Percentiles rank a stretch among this genome's conserved stretches.
Conservation (phyloP, 1,140 invertebrate genomes). For the Coptotermes formosanus region DNA sequence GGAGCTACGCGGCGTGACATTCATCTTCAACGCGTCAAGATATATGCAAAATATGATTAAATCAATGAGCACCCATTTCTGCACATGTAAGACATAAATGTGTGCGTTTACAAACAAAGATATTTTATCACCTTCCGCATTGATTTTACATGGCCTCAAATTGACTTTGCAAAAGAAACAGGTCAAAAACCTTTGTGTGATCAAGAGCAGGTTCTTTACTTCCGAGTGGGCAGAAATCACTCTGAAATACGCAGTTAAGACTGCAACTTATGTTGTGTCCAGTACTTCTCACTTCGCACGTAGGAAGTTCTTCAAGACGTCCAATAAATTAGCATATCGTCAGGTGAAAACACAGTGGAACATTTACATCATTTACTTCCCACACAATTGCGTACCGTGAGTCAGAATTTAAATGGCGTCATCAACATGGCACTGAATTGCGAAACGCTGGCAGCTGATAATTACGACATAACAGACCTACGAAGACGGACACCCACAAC, state of each 20-base stretch:
- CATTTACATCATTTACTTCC: background rate
- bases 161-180: background rate
- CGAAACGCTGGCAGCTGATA: background rate
- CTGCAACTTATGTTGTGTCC: background rate
- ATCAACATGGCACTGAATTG: background rate
- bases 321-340: background rate
- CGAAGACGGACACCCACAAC: background rate
- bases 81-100: no score
- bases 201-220: background rate
- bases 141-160: background rate
- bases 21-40: no score
- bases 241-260: background rate
- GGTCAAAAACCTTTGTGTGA: background rate
- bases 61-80: no score
- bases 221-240: background rate
- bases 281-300: background rate
- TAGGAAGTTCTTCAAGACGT: background rate
- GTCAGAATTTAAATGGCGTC: background rate
- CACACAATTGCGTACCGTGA: background rate
- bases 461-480: background rate
- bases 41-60: no score
- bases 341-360: background rate
- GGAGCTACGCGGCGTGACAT: no score
- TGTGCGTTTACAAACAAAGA: no score
- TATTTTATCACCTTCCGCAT: no score